Evolutionary conservation across 2,113 vertebrate species (phyloP), one percentile per base, ranked within the genome.

Genomic region (Psittacara wagleri): DNA sequence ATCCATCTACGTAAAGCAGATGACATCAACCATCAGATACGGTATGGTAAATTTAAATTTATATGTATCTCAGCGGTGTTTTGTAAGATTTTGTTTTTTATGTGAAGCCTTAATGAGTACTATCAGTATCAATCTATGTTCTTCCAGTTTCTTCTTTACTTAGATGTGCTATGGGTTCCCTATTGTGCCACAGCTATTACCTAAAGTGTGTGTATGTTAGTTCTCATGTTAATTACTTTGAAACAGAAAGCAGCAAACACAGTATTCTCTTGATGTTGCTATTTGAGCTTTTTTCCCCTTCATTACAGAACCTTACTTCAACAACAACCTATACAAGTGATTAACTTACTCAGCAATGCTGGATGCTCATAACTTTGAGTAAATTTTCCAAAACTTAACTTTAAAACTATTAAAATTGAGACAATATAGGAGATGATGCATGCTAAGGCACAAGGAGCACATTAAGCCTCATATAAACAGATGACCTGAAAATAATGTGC

Each of bases 1-100:
- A 78, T 76, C 59, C 16, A 55, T 9, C n/a, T 44, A 13, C 0
- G 0, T 37, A 57, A 2, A 57, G n/a, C 5, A 86, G 28, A 59
- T 18, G 12, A 19, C 61, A 84, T 46, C 51, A 91, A 39, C 17
- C 31, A 86, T 31, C 51, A 55, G 46, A 67, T n/a, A 48, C 19
- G 18, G 54, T 55, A 55, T 12, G 31, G 29, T 20, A 55, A 20
- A 55, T 55, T 33, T 55, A 55, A 20, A 20, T 20, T 33, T 16
- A 6, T 19, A 67, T 2, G 67, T 16, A 80, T 16, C 33, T 43
- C 6, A 16, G 12, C 8, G 3, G 17, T 67, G 44, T 67, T 82
- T 23, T 78, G 10, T 1, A 3, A 87, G 31, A 28, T 63, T 76
- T 41, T 85, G 4, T 27, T 83, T 59, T 39, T 44, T 31, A 16